Base-by-base conservation (phyloP, 2,888 invertebrate species). In the Troides oblongomaculatus region DNA sequence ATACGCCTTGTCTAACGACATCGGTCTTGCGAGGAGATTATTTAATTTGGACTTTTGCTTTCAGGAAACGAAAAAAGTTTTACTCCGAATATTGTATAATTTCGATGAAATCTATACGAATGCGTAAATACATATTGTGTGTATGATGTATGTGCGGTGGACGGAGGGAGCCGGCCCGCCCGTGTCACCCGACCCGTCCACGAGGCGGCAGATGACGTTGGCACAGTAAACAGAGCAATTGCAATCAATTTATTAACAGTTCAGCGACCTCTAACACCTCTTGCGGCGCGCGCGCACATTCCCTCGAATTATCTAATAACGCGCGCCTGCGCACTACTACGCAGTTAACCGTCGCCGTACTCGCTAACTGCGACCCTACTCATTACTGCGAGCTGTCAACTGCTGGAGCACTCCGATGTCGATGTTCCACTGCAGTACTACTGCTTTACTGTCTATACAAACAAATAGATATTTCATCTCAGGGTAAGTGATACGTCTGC, bases 261-360 rank as follows among this genome's bases (percentile, higher is more conserved):
- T 84, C 86, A 87, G 77, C 79, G 87, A 88, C 85, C 87, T 79
- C 82, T 77, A 75, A 84, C 85, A 88, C 87, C 85, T 87, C 86
- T 74, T 71, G 68, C 72, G 72, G 78, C 74, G 79, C 79, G 74
- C 71, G 78, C 80, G 81, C 81, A 81, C 82, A 86, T 87, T 86
- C 86, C 82, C 79, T 81, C 79, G 74, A 85, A 87, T 87, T 87
- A 87, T 84, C 84, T 86, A 86, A 86, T 86, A 82, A 73, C 73
- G 77, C 73, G 71, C 76, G 76, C 74, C 75, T 69, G 70, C 74
- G 72, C 74, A 74, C 50, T 72, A 72, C 74, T 76, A 73, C 77
- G 76, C 74, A 75, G 73, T 76, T 71, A 72, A 72, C 61, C 25
- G 43, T 39, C 53, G 50, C 56, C 53, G 43, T 46, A 58, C 62